Base-by-base conservation (phyloP, 1,140 invertebrate genomes). In the Ips typographus region DNA sequence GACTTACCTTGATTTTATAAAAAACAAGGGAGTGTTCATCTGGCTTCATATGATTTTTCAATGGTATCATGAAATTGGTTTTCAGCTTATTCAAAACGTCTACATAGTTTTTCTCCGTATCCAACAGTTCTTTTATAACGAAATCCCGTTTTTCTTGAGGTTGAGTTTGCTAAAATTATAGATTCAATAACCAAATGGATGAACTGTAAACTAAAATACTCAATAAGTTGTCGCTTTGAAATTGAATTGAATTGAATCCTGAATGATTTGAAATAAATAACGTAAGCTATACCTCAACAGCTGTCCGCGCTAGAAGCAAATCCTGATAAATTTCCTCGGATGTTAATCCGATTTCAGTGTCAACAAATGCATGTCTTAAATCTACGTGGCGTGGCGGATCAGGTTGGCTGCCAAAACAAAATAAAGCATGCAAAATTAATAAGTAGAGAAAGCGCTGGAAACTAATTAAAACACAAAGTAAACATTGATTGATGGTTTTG, bases 61-160 rank as follows among this genome's bases (percentile, higher is more conserved):
- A 81, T 8, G 92, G 92, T 68, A 86, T 83, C 76, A 93, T 88
- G 76, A 95, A 96, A 79, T 92, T 88, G 66, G 87, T 87, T 62
- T 92, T 89, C 49, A 99, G 87, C 83, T 94, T 96, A 74, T 88
- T 88, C 22, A 99, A 84, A 44, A 97, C 96, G 74, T 97, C 94
- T 36, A 98, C 90, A 80, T 98, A 99, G 83, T 98, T 98, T 70
- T 90, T 92, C 82, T 99, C 97, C 0, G 97, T 99, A 81, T 98
- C 95, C 7, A 98, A 87, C 2, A 99, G 83, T 82, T 99, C 97
- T 75, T 94, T 90, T 70, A 99, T 92, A 58, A 97, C 96, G 79
- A 96, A 96, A 82, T 98, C 96, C 67, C 95, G 84, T 82, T 98
- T 98, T 79, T 95, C 94, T 68, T 88, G 83, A 72, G 89, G 88